Evolutionary conservation across 2,797 vertebrate genomes (phyloP).

Genomic region (Eupleurogrammus muticus): DNA sequence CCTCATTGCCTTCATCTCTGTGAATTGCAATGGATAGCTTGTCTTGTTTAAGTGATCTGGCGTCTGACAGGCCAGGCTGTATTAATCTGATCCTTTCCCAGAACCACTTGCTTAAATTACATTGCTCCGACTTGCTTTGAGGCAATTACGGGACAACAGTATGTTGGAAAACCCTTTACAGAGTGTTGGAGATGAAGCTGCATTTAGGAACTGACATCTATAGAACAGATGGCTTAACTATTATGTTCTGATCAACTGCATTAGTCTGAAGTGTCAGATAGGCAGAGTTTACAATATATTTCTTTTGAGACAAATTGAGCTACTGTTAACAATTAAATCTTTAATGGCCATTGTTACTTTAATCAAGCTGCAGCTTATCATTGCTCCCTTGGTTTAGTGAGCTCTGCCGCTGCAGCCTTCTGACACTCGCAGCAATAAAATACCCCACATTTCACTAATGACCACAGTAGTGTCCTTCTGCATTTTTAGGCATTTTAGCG

Average conservation of each 20-base stretch:
- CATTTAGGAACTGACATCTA: slow-evolving; percentile 48
- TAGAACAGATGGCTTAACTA: slow-evolving; percentile 40
- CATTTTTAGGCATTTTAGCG: slow-evolving; percentile 16
- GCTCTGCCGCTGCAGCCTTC: slow-evolving; percentile 7
- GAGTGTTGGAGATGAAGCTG: slow-evolving; percentile 29
- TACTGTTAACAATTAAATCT: slow-evolving; percentile 49
- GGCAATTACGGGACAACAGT: slow-evolving; percentile 50
- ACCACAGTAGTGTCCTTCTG: background rate
- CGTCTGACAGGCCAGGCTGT: slow-evolving; percentile 32
- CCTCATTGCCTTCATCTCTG: slow-evolving; percentile 30
- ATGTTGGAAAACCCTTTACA: slow-evolving; percentile 42
- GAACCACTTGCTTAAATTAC: slow-evolving; percentile 42
- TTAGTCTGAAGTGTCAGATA: slow-evolving; percentile 13
- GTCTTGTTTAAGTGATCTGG: slow-evolving; percentile 31
- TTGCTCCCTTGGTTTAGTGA: slow-evolving; percentile 34
- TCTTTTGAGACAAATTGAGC: slow-evolving; percentile 37
- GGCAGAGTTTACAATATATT: slow-evolving; percentile 29
- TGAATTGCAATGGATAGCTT: slow-evolving; percentile 26
- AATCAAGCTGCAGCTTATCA: slow-evolving; percentile 38
- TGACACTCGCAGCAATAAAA: background rate
- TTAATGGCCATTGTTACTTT: slow-evolving; percentile 33
- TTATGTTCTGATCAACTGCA: slow-evolving; percentile 47
- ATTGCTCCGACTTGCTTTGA: slow-evolving; percentile 41
- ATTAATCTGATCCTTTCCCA: slow-evolving; percentile 57
- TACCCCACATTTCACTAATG: slow-evolving; percentile 18